phyloP scores from a whole-genome alignment of 2,888 invertebrate genomes.

The Rhagonycha fulva region DNA sequence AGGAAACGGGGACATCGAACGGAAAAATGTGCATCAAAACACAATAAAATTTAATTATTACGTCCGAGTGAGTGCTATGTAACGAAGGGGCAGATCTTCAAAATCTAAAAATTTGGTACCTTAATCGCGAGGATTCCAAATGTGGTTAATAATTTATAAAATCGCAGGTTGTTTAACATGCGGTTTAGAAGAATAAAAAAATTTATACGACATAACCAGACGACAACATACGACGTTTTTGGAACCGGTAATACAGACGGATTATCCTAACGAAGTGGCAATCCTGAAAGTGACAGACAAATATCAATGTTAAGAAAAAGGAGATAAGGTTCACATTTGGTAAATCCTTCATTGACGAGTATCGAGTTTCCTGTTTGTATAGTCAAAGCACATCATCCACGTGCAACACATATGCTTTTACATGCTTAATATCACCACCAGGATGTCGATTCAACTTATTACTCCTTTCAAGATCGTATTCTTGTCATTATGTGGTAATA shows the following conservation, averaged over 20 bases:
- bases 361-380: slow-evolving; percentile 35
- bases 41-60: not conserved
- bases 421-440: slow-evolving; percentile 13
- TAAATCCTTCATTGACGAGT: slow-evolving; percentile 3
- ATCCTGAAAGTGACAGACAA: slow-evolving; percentile 3
- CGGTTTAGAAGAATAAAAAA: not conserved
- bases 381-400: slow-evolving; percentile 35
- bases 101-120: not conserved
- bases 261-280: slow-evolving; percentile 29
- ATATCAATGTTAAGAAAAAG: slow-evolving; percentile 9
- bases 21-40: not conserved
- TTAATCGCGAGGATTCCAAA: not conserved
- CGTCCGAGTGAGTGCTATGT: not conserved
- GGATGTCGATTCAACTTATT: not conserved
- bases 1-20: slow-evolving; percentile 4
- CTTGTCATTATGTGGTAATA: not conserved
- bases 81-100: not conserved
- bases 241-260: slow-evolving; percentile 28
- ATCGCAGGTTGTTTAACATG: not conserved
- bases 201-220: not conserved
- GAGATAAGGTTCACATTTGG: slow-evolving; percentile 20
- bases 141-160: not conserved
- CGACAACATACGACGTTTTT: slow-evolving; percentile 22
- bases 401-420: slow-evolving; percentile 36
- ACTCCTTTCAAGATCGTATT: not conserved